Base-by-base conservation (phyloP, 2,113 vertebrate genomes). In the Esox niger region DNA sequence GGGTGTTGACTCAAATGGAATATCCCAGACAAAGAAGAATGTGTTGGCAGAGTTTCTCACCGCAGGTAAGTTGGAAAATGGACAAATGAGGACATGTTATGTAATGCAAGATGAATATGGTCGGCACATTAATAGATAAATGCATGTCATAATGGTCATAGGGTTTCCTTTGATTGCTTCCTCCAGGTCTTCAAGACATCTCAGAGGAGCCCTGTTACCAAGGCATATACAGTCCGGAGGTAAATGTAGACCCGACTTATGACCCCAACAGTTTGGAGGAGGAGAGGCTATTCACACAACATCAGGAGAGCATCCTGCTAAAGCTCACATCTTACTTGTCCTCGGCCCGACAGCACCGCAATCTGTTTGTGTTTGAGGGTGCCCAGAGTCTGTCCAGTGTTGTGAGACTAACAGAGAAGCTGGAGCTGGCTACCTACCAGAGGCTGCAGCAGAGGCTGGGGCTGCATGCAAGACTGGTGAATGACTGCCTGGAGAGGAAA, bases 281-380 rank as follows among this genome's bases (percentile, higher is more conserved):
- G 70, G 87, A 79, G 62, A 74, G 66, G 4, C 20, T 90, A 1
- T 92, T 92, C 66, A 86, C 87, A 84, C 83, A 86, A 66, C 84
- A 88, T 56, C 82, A 74, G 31, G 88, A 90, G 35, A 74, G 79
- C 21, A 71, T 86, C 7, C 43, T 86, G 52, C 71, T 94, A 10
- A 91, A 91, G 32, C 56, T 93, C 64, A 86, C 82, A 0, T 86
- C 91, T 25, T 83, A 81, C 43, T 81, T 82, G 29, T 82, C 66
- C 31, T 67, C 84, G 30, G 62, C 90, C 52, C 78, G 82, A n/a
- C 89, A 92, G 66, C 69, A 65, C 64, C 74, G 90, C 67, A 87
- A 91, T 29, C 20, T 92, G 23, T 93, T 93, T 64, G 76, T 86
- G 38, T 92, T 90, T 68, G 87, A 91, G 71, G 77, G 74, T 6